Evolutionary conservation across 2,797 vertebrate species (phyloP), one percentile per base, ranked within the genome.

Genomic region (Apogon hyalosoma): DNA sequence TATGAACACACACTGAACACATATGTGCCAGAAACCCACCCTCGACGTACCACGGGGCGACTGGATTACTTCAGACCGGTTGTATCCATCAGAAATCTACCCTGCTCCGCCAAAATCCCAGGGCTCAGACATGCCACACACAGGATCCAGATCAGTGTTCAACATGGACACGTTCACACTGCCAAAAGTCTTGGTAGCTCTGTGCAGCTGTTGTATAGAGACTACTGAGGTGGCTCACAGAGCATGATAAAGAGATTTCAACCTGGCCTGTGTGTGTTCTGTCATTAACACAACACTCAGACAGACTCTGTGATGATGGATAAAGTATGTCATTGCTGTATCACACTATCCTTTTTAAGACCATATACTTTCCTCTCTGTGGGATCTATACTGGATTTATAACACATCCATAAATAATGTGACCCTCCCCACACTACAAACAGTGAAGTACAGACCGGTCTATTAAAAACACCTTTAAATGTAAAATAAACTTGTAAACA

Each of bases 51-150:
- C 65, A 60, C 52, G 55, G 79, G 73, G 72, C 52, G 81, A 82
- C 65, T 79, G 67, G 78, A 88, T 88, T 81, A 92, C 86, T 91
- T 90, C 80, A 92, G 84, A 80, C 77, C 86, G 56, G 58, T 73
- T 80, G 84, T 79, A 86, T 89, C 89, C 73, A 63, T 79, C 78
- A 75, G 72, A 88, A 75, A 84, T 78, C 73, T 58, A 51, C 46
- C 15, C 61, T 14, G 28, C 63, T 61, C 39, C 64, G 16, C 79
- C 63, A 90, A 87, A 90, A 84, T n/a, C 87, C 84, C 52, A 11
- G 67, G 88, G 86, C 85, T 90, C 85, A 89, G 86, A 83, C 77
- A 9, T 40, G 63, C 77, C 75, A 81, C 88, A 86, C 87, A 79
- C 80, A 74, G 80, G 79, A 71, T 50, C 73, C 62, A 63, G 75